A percentile compares a stretch with the other conserved stretches of the same genome.
Conservation (phyloP, 2,113 vertebrate genomes). For the Trematocara stigmaticum region DNA sequence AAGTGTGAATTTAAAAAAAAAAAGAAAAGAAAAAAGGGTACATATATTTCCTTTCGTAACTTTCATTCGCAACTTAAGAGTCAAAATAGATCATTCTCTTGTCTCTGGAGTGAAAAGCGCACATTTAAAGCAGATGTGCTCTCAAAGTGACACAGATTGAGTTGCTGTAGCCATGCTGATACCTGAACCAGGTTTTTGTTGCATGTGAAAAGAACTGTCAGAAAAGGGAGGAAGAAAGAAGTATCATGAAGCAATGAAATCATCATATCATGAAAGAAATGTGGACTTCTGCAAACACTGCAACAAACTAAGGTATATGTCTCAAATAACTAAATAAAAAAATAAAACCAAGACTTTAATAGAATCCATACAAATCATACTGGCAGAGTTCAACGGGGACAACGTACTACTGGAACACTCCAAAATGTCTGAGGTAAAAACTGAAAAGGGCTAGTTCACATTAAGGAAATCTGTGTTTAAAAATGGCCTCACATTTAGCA, state of each 20-base stretch:
- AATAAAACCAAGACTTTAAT: background rate
- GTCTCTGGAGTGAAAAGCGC: background rate
- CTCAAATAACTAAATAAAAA: background rate
- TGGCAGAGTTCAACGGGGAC: background rate
- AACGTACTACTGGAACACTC: background rate
- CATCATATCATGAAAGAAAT: background rate
- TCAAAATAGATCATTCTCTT: background rate
- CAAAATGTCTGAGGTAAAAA: background rate
- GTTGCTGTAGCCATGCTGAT: background rate
- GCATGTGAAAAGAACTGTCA: background rate
- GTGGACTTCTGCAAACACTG: background rate
- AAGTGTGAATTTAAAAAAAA: fast-evolving
- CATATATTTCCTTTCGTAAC: background rate
- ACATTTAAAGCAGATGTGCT: background rate
- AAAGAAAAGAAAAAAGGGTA: background rate
- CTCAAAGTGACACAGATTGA: background rate
- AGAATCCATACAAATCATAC: background rate
- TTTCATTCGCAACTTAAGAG: background rate
- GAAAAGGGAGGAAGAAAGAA: background rate
- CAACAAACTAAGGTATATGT: background rate
- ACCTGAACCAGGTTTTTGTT: background rate
- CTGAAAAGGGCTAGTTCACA: background rate
- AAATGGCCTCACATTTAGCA: constrained; percentile 5
- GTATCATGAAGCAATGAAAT: background rate
- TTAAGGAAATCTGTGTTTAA: constrained; percentile 9